Conservation (phyloP, 2,888 invertebrate genomes). For the Polydrusus pterygomalis region DNA sequence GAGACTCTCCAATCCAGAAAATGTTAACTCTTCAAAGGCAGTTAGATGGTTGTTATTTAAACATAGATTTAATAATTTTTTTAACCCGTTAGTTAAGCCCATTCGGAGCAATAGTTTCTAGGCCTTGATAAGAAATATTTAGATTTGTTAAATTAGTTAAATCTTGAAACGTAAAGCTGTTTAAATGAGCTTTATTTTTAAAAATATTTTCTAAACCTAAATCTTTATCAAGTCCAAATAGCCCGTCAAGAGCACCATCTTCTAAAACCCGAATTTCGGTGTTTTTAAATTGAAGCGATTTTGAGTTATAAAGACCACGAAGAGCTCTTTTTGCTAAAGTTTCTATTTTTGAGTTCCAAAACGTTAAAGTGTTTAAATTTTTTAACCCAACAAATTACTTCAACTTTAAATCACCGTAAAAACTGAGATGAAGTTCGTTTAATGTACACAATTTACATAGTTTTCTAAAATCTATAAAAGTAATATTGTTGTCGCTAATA, state of each 20-base stretch:
- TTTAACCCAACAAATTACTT: neutral
- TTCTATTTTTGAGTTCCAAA: slow-evolving; percentile 2
- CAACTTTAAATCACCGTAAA: neutral
- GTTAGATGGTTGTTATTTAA: slow-evolving; percentile 13
- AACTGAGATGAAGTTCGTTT: neutral
- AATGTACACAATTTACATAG: too few species aligned
- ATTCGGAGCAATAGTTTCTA: neutral
- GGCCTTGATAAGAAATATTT: neutral
- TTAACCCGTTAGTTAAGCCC: slow-evolving; percentile 38
- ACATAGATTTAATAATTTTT: neutral
- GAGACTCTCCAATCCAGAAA: slow-evolving; percentile 16
- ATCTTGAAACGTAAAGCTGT: neutral
- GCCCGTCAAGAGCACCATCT: neutral
- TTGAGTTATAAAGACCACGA: neutral
- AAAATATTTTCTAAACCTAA: neutral
- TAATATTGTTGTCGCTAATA: neutral
- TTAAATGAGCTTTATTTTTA: neutral
- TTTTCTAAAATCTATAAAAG: neutral
- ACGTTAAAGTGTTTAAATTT: neutral
- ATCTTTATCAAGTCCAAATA: neutral
- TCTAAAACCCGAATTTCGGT: neutral
- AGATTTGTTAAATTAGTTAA: neutral
- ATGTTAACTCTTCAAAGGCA: neutral
- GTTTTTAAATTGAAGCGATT: neutral
- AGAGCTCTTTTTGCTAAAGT: neutral